Conservation (phyloP, 2,888 invertebrate genomes). For the Megastigmus dorsalis region DNA sequence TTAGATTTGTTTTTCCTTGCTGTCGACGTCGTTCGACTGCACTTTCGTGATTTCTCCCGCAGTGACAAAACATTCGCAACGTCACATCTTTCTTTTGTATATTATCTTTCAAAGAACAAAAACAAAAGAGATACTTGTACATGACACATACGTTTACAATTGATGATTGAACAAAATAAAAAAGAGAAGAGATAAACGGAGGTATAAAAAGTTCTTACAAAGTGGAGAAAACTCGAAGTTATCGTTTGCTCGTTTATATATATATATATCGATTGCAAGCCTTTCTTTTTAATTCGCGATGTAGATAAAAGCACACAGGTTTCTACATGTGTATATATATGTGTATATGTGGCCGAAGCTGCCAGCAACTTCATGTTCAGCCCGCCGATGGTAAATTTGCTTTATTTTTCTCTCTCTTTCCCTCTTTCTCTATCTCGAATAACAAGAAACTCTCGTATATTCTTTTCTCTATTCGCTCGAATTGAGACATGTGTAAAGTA, state of each 20-base stretch:
- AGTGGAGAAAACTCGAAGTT: not conserved
- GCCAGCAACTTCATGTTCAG: constrained; percentile 30
- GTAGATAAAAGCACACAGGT: not conserved
- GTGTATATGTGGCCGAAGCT: constrained; percentile 19
- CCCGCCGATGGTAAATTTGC: not conserved
- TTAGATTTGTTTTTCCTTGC: not conserved
- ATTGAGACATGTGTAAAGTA: too few relatives aligned
- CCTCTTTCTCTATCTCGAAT: not conserved
- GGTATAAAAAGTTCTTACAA: constrained; percentile 6
- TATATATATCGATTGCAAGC: too few relatives aligned
- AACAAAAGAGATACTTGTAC: not conserved
- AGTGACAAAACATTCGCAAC: too few relatives aligned
- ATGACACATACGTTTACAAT: not conserved
- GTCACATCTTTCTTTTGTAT: not conserved
- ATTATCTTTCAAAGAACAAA: not conserved
- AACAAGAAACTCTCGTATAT: not conserved
- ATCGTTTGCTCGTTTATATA: too few relatives aligned
- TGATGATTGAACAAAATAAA: not conserved
- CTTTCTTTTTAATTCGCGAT: too few relatives aligned
- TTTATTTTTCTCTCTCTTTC: not conserved
- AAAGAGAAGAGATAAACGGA: not conserved
- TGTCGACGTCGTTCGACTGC: too few relatives aligned
- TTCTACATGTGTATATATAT: too few relatives aligned
- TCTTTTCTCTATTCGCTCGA: too few relatives aligned
- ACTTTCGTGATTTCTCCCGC: too few relatives aligned